Evolutionary conservation across 2,888 invertebrate species (phyloP), one percentile per base, ranked within the genome.

Genomic region (Neoitamus cyanurus): DNA sequence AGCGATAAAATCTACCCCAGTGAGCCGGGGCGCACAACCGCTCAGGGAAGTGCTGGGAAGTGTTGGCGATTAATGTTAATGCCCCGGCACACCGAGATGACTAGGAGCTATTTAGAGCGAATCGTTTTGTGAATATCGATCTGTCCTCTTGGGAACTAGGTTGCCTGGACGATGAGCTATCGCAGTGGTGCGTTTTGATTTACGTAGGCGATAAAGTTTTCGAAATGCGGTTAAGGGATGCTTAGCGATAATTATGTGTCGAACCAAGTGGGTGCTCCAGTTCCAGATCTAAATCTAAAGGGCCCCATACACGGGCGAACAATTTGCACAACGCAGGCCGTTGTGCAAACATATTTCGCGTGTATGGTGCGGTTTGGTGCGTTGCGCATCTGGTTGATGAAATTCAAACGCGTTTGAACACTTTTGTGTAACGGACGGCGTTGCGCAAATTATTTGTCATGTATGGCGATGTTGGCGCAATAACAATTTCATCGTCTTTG

Each of bases 1-100:
- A 70, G 13, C 9, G 73, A 73, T 73, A 83, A 37, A 13, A 72
- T 70, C 70, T 70, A 36, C 83, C 69, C 37, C 36, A 34, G 36
- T 3, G 30, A 31, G n/a, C 30, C 30, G 70, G 31, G 25, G 42
- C 42, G 42, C 31, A 30, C 31, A 70, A 25, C 30, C 15, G 30
- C 70, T 70, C 69, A 1, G 25, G 37, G 42, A 28, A 78, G 34
- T 78, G 58, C n/a, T 30, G 31, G 48, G 28, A 69, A 15, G 34
- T 11, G 69, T 13, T 25, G 77, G 36, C 77, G 77, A 46, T 28
- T 77, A 28, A 77, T 77, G 42, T 28, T 46, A 42, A 37, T 36
- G 34, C 25, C n/a, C 31, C 28, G 73, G 25, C 73, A 1, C 34
- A 1, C 42, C 42, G 36, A 11, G 20, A 37, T 37, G 11, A 13